Evolutionary conservation across 2,888 invertebrate genomes (phyloP), one percentile per base, ranked within the genome.

Genomic region (Isotomurus palustris): DNA sequence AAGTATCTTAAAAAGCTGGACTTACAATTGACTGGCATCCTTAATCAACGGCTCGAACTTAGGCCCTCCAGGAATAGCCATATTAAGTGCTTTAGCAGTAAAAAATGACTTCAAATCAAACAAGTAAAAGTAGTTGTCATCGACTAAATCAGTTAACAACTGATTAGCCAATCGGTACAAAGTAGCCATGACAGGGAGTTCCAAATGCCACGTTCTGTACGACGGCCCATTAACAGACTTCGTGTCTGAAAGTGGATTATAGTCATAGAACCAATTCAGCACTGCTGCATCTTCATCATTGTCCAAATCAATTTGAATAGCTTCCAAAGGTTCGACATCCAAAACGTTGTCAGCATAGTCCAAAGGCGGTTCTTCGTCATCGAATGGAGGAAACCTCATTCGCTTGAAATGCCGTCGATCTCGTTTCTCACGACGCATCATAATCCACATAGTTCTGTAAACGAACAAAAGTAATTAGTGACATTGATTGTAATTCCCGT

Each of bases 31-130:
- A 73, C 93, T 94, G 72, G 92, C 89, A 76, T 99, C 99, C 74
- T 99, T 99, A 19, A 99, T 94, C 4, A 99, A 79, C 0, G 99
- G 99, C 76, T 99, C 99, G 79, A 99, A 99, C 77, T 99, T 99
- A 0, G 99, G 99, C 1, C 99, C 99, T 53, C 99, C 99, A 10
- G 99, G 99, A 72, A 99, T 97, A 1, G 99, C 97, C 89, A 99
- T 93, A 75, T 99, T 99, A 53, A 99, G 78, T 3, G 99, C 99
- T 77, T 99, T 99, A 0, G 99, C 99, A 1, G 99, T 99, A 77
- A 99, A 99, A 78, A 99, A 99, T 73, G 97, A 97, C 78, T 99
- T 97, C 17, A 95, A 87, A 77, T 99, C 99, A 77, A 99, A 99
- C 2, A 99, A 80, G 75, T 99, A 99, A 78, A 97, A 99, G 76